Base-by-base conservation (phyloP, 2,888 invertebrate genomes). In the Apocheima hispidaria region DNA sequence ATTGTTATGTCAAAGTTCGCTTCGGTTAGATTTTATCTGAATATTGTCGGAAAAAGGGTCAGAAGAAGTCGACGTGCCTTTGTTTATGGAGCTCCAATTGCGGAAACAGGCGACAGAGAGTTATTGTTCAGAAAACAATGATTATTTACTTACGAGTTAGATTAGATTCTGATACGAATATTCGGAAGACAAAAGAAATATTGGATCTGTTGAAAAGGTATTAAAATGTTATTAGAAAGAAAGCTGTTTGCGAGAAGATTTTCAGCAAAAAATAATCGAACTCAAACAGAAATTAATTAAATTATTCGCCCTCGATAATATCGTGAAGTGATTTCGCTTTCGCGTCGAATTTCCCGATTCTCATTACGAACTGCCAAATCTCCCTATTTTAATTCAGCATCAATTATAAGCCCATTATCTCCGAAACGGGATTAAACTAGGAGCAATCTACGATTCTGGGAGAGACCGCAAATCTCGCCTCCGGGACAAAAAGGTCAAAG, bases 341-440 rank as follows among this genome's bases (percentile, higher is more conserved):
- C 35, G 14, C 53, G 53, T 44, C 36, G 44, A 51, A 40, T 55
- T 56, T 61, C 44, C 40, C 56, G 35, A 61, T 61, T 56, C 56
- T 69, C 64, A 70, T 73, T 69, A 74, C 69, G 72, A 72, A 67
- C 55, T 63, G 60, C 52, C 48, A 38, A 63, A 66, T 57, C 60
- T 51, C 51, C 58, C 60, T 67, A 63, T 57, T 68, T 64, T 64
- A 50, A 57, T 59, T 63, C 63, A 21, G 43, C 60, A 52, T 49
- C 67, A 68, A 67, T 70, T 68, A 67, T 65, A 71, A 60, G 57
- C 62, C 59, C 52, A 67, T 69, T 70, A 65, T 65, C 63, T 67
- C 52, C 1, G 48, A 56, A 65, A 59, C 44, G 49, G 66, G 60
- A 69, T 65, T 68, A 65, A 65, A 64, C 60, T 64, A 59, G 51